Conservation (phyloP, 2,113 vertebrate species). For the Cottus gobio region DNA sequence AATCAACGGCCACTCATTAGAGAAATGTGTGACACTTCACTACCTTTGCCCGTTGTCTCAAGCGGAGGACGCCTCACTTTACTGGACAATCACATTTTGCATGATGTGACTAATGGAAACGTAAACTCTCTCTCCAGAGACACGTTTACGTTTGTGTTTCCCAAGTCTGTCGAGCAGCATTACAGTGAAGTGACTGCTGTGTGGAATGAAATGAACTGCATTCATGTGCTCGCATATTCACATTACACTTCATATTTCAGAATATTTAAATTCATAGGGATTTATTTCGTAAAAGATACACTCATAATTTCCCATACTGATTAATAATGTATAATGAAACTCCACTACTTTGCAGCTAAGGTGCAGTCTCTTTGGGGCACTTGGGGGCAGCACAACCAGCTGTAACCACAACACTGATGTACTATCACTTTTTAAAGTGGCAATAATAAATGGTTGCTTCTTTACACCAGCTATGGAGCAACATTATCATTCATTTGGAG, state of each 20-base stretch:
- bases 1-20: conserved; percentile 59
- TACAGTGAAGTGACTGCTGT: neutral
- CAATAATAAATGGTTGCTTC: neutral
- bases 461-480: neutral
- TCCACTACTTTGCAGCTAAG: neutral
- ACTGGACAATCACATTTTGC: neutral
- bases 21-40: conserved; percentile 13
- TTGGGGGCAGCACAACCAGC: neutral
- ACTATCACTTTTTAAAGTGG: neutral
- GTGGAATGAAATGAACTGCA: neutral
- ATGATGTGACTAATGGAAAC: conserved; percentile 7
- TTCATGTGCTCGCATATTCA: neutral
- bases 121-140: neutral
- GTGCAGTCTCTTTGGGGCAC: neutral
- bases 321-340: neutral
- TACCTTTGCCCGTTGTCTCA: conserved; percentile 40
- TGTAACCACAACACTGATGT: neutral
- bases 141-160: neutral
- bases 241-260: neutral
- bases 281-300: neutral
- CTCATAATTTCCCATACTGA: neutral
- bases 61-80: conserved; percentile 46
- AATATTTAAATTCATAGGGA: neutral
- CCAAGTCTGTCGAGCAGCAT: neutral
- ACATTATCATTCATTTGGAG: neutral